Conservation (phyloP, 2,797 vertebrate species). For the Molossus alvarezi region DNA sequence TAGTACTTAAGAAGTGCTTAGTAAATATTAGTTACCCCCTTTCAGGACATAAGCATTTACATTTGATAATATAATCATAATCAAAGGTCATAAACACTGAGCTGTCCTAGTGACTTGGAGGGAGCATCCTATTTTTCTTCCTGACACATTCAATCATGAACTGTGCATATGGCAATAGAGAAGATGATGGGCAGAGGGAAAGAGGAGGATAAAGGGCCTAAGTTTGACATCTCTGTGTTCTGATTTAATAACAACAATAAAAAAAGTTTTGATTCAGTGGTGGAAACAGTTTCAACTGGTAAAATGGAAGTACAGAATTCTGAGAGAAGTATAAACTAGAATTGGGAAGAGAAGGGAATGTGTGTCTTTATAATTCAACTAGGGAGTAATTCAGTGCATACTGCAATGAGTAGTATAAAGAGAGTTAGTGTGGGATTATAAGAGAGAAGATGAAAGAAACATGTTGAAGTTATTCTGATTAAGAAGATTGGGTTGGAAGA, state of each 20-base stretch:
- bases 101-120: background rate
- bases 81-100: conserved; percentile 9
- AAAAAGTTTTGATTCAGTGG: background rate
- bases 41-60: conserved; percentile 24
- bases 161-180: conserved; percentile 1
- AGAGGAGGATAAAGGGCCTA: background rate
- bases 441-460: background rate
- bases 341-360: background rate
- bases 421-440: background rate
- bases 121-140: conserved; percentile 28
- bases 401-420: background rate
- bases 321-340: conserved; percentile 48
- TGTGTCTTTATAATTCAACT: conserved; percentile 34
- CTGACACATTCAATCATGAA: background rate
- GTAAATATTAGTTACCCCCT: conserved; percentile 43
- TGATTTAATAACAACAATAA: conserved; percentile 53
- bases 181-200: background rate
- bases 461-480: conserved; percentile 28
- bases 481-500: background rate
- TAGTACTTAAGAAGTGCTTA: background rate
- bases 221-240: background rate
- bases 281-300: background rate
- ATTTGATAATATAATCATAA: conserved; percentile 51
- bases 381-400: background rate
- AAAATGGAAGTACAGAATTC: conserved; percentile 51